Conservation (phyloP, 1,140 invertebrate genomes). For the Penaeus vannamei region DNA sequence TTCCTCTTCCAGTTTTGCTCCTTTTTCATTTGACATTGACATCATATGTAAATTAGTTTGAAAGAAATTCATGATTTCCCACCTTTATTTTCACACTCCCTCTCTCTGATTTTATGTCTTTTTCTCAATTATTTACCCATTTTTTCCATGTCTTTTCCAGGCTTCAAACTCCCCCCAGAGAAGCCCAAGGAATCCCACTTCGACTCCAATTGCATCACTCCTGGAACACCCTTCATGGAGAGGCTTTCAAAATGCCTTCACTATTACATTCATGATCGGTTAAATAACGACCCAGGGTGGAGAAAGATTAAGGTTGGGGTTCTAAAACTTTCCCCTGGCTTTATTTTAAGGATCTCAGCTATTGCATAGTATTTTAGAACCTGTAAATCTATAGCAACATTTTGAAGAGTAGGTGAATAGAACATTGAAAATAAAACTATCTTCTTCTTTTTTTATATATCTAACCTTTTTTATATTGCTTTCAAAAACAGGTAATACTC, state of each 20-base stretch:
- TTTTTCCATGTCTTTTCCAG: constrained; percentile 73
- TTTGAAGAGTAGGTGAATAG: too few relatives aligned
- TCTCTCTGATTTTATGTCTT: not conserved
- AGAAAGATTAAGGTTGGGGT: constrained; percentile 83
- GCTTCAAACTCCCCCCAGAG: constrained; percentile 86
- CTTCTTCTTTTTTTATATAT: not conserved
- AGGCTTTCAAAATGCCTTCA: constrained; percentile 93
- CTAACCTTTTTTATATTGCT: not conserved
- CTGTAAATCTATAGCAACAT: not conserved
- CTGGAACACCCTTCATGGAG: constrained; percentile 98
- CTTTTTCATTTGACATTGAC: too few relatives aligned
- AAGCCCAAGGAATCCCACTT: constrained; percentile 95
- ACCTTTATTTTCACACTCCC: too few relatives aligned
- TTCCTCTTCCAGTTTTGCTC: too few relatives aligned
- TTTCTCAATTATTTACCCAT: not conserved
- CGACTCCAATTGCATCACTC: constrained; percentile 99
- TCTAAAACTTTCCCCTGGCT: constrained; percentile 47
- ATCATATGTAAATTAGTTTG: constrained; percentile 1
- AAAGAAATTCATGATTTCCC: not conserved
- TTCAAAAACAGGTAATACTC: constrained; percentile 80
- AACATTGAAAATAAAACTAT: too few relatives aligned
- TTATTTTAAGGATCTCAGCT: not conserved
- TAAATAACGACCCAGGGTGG: constrained; percentile 98
- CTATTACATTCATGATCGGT: constrained; percentile 95
- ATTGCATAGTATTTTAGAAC: not conserved